phyloP scores from a whole-genome alignment of 2,797 vertebrate genomes.

The Cirrhinus molitorella region DNA sequence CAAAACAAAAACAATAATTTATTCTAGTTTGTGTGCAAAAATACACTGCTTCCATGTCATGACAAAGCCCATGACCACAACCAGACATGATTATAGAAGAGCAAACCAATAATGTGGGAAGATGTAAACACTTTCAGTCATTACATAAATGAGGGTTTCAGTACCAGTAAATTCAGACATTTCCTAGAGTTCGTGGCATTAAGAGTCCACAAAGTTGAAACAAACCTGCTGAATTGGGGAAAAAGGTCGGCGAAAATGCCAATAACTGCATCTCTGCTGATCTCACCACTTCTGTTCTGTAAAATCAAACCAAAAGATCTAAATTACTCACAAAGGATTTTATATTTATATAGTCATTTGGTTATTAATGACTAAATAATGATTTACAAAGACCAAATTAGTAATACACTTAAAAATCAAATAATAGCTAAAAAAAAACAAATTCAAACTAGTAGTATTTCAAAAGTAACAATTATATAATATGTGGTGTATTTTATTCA shows the following conservation, averaged over 20 bases:
- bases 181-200: slow-evolving; percentile 31
- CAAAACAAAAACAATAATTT: no score
- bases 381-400: background rate
- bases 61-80: slow-evolving; percentile 44
- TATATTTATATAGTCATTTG: background rate
- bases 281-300: slow-evolving; percentile 72
- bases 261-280: slow-evolving; percentile 69
- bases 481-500: background rate
- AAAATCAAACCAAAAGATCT: background rate
- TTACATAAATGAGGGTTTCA: slow-evolving; percentile 29
- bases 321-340: background rate
- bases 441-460: background rate
- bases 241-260: slow-evolving; percentile 74
- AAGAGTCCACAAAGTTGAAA: background rate
- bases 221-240: slow-evolving; percentile 74
- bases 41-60: background rate
- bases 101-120: slow-evolving; percentile 11
- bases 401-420: background rate
- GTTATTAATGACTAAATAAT: background rate
- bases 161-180: background rate
- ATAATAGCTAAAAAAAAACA: background rate
- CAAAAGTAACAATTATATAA: no score
- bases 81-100: slow-evolving; percentile 38
- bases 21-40: background rate
- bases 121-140: slow-evolving; percentile 23